These are phyloP conservation scores for Rambutsinella grinnellia DNA, from an alignment of 2,888 invertebrate species.

Conservation along the genomic window DNA sequence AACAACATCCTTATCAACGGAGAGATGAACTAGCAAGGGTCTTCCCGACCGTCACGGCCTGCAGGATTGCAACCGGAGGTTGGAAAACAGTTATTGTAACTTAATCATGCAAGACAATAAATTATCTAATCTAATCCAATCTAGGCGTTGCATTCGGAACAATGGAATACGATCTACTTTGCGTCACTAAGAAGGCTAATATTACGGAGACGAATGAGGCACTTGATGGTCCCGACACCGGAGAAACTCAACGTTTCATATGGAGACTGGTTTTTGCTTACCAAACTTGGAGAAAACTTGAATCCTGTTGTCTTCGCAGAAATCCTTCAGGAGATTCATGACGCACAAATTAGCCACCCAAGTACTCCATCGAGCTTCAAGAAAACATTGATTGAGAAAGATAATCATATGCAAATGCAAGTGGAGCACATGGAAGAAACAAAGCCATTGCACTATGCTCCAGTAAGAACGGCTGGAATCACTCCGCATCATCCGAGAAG, in stretches of 20 bases:
- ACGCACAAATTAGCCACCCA: constrained; percentile 3
- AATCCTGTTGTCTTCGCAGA: constrained; percentile 59
- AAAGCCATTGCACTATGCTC: not conserved
- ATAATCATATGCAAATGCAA: too few species aligned
- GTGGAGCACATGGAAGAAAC: not conserved
- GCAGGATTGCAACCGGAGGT: too few species aligned
- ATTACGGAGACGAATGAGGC: constrained; percentile 26
- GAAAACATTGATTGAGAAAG: constrained; percentile 7
- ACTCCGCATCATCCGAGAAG: too few species aligned
- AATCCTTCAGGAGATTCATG: constrained; percentile 49
- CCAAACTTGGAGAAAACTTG: constrained; percentile 56
- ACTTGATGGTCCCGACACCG: not conserved
- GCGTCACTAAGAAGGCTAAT: constrained; percentile 44
- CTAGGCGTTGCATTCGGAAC: constrained; percentile 51
- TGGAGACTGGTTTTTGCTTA: constrained; percentile 59
- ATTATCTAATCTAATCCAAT: constrained; percentile 50
- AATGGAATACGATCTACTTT: constrained; percentile 54
- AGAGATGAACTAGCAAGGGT: constrained; percentile 52
- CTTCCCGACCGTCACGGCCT: constrained; percentile 57
- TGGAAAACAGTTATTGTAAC: too few species aligned
- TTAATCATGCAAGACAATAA: too few species aligned
- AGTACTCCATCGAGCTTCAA: constrained; percentile 20
- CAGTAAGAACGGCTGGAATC: too few species aligned
- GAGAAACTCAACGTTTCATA: constrained; percentile 40
- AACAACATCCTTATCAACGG: constrained; percentile 52